Conservation (phyloP, 1,140 invertebrate genomes). For the Cydia pomonella region DNA sequence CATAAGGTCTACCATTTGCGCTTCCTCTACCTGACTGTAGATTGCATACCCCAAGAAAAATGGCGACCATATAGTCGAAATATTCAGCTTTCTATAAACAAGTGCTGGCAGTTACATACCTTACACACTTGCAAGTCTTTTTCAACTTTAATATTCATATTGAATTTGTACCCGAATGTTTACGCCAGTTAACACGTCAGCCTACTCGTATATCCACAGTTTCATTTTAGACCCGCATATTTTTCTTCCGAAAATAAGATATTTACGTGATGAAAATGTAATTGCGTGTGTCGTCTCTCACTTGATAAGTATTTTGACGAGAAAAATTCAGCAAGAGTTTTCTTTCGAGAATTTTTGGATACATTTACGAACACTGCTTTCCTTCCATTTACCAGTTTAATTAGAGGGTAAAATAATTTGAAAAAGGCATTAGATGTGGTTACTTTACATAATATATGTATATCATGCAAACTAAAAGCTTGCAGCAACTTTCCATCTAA, state of each 20-base stretch:
- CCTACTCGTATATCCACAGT: neutral
- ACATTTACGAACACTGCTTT: constrained; percentile 24
- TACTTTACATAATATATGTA: neutral
- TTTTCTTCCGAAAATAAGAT: constrained; percentile 51
- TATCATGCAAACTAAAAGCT: neutral
- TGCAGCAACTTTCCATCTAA: neutral
- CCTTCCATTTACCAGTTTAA: constrained; percentile 24
- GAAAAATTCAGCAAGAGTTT: constrained; percentile 44
- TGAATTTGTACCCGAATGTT: neutral
- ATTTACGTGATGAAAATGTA: constrained; percentile 52
- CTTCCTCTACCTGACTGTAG: no score
- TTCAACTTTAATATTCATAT: constrained; percentile 21
- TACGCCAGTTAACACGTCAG: neutral
- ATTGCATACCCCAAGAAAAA: no score
- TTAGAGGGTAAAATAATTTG: constrained; percentile 24
- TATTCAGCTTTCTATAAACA: neutral
- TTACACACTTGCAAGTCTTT: neutral
- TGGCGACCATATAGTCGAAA: no score
- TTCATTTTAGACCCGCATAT: constrained; percentile 42
- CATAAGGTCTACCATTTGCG: no score
- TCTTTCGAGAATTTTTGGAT: neutral
- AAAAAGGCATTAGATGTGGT: constrained; percentile 3
- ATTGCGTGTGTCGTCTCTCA: constrained; percentile 47
- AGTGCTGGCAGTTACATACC: neutral
- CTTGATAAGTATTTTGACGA: constrained; percentile 54